Evolutionary conservation across 2,113 vertebrate genomes (phyloP).

Genomic region (Pseudois nayaur): DNA sequence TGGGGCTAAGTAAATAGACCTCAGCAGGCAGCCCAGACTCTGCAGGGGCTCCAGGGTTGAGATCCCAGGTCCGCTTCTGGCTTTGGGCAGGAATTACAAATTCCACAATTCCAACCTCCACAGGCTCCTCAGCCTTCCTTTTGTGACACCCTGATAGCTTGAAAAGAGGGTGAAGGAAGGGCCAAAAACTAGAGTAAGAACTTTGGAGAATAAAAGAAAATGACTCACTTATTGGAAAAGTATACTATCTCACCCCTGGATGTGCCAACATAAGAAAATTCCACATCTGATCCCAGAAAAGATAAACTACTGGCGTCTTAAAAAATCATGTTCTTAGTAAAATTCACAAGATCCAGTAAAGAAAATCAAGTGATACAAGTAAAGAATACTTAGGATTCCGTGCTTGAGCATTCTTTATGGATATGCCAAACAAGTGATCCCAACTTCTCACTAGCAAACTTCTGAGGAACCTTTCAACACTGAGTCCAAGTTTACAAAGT

Average conservation of each 20-base stretch:
- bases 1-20: slow-evolving; percentile 72
- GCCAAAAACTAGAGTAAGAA: background rate
- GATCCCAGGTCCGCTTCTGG: slow-evolving; percentile 53
- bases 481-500: background rate
- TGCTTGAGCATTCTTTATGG: background rate
- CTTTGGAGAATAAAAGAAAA: background rate
- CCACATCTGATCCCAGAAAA: background rate
- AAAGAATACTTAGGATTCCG: background rate
- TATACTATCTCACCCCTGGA: background rate
- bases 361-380: background rate
- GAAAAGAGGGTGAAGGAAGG: background rate
- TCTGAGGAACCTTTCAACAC: background rate
- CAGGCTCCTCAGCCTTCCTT: background rate
- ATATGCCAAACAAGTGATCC: background rate
- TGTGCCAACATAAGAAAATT: background rate
- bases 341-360: background rate
- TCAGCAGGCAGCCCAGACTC: slow-evolving; percentile 23
- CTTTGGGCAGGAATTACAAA: slow-evolving; percentile 51
- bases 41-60: slow-evolving; percentile 51
- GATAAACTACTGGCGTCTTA: background rate
- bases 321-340: background rate
- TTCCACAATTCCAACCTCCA: background rate
- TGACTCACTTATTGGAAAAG: background rate
- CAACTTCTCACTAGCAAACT: background rate
- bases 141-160: background rate